Evolutionary conservation across 2,888 invertebrate genomes (phyloP), one percentile per base, ranked within the genome.

Genomic region (Auanema freiburgensis): DNA sequence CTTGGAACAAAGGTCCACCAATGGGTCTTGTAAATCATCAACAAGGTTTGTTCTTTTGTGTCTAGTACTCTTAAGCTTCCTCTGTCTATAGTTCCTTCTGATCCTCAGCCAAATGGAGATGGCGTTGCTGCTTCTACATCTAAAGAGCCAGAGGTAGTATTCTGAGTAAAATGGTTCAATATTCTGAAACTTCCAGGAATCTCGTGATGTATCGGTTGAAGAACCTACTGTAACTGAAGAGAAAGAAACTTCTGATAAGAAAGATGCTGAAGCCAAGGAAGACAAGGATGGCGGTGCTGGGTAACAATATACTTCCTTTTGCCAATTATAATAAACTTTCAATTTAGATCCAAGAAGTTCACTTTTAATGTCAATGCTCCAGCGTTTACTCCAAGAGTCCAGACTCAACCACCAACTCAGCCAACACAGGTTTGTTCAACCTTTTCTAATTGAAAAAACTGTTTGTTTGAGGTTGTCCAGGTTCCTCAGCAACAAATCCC

Each of bases 351-450:
- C 12, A 61, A 61, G 56, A 62, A 62, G 23, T 77, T 77, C 64
- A 63, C 71, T 40, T 77, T 77, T 66, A 77, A 77, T 57, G 67
- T 71, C 16, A 67, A 77, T 59, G 77, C 77, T 18, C 71, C 75
- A 6, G 74, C 67, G 21, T 77, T 77, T 54, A 72, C 72, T 33
- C 77, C 77, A 44, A 21, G 60, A 24, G 33, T 33, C 8, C 33
- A 33, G 2, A 65, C 63, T 16, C 71, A 68, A 21, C 61, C 69
- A 16, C 70, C 75, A 0, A 62, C 65, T 5, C 67, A 68, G 2
- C 68, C 66, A 16, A 68, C 66, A n/a, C 54, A 43, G 21, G 55
- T 60, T 43, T 5, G 40, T 40, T 2, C 18, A 11, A 3, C 8
- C 40, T 25, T 24, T 41, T 23, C 24, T 23, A 4, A 46, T 18